Evolutionary conservation across 2,888 invertebrate genomes (phyloP).

Genomic region (Dynastes hyllus): DNA sequence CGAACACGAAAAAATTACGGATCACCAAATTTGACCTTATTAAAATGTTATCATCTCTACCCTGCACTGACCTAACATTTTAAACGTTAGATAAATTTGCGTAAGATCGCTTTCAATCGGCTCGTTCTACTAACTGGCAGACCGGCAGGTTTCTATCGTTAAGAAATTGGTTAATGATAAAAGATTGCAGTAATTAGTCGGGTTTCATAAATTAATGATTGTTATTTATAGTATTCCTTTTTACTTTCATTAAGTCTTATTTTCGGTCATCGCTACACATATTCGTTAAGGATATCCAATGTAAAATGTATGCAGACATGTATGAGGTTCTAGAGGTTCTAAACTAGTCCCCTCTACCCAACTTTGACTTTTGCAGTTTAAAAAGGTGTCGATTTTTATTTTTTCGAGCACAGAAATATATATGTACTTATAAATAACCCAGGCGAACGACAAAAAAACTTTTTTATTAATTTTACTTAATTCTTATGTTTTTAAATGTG

Average conservation of each 20-base stretch:
- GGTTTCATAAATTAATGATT: not conserved
- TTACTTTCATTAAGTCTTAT: not conserved
- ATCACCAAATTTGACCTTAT: constrained; percentile 42
- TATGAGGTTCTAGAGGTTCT: too few relatives aligned
- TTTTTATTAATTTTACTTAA: too few relatives aligned
- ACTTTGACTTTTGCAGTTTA: too few relatives aligned
- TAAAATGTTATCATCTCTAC: constrained; percentile 30
- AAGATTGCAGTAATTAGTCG: not conserved
- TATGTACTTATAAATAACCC: too few relatives aligned
- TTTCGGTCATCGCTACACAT: not conserved
- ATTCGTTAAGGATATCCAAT: not conserved
- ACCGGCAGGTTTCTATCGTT: not conserved
- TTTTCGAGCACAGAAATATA: too few relatives aligned
- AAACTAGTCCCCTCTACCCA: too few relatives aligned
- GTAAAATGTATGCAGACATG: too few relatives aligned
- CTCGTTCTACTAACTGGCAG: constrained; percentile 2
- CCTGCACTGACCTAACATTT: constrained; percentile 45
- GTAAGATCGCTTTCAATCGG: constrained; percentile 34
- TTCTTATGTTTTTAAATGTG: too few relatives aligned
- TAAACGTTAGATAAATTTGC: constrained; percentile 41
- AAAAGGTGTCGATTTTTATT: too few relatives aligned
- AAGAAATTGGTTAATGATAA: not conserved
- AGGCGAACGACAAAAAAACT: too few relatives aligned
- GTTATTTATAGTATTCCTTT: not conserved
- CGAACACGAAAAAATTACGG: constrained; percentile 33